A percentile compares a stretch with the other conserved stretches of the same genome.
phyloP scores from a whole-genome alignment of 1,140 invertebrate genomes.

The Ceratosolen solmsi region DNA sequence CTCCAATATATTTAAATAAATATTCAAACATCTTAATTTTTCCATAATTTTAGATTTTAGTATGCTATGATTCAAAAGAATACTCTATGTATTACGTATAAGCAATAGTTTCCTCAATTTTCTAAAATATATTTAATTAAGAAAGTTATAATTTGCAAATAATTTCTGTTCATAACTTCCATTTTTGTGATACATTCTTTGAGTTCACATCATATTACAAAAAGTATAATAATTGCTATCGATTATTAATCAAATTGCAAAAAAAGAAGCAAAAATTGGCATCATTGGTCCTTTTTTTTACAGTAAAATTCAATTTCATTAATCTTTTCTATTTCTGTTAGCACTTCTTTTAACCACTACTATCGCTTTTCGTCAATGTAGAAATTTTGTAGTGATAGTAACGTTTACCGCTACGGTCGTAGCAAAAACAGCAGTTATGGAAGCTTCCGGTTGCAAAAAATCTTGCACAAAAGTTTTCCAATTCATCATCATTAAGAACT shows the following conservation, averaged over 20 bases:
- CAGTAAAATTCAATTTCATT: constrained; percentile 27
- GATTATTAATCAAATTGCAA: constrained; percentile 35
- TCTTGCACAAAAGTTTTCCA: constrained; percentile 48
- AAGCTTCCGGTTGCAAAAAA: constrained; percentile 21
- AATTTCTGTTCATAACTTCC: no score
- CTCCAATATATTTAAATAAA: no score
- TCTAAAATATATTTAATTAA: no score
- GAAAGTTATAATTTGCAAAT: no score
- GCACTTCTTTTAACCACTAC: background rate
- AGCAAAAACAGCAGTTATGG: background rate
- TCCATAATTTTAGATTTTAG: no score
- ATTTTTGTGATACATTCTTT: no score
- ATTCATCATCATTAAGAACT: constrained; percentile 50
- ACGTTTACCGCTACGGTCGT: background rate
- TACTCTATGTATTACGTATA: no score
- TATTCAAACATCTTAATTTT: no score
- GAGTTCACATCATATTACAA: no score
- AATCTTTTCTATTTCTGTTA: background rate
- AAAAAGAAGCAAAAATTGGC: constrained; percentile 14
- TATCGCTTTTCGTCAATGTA: background rate
- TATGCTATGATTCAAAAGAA: no score
- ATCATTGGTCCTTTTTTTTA: constrained; percentile 28
- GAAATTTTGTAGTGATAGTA: background rate
- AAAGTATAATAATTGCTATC: no score
- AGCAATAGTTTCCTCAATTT: no score